Conservation (phyloP, 2,113 vertebrate genomes). For the Colossoma macropomum region DNA sequence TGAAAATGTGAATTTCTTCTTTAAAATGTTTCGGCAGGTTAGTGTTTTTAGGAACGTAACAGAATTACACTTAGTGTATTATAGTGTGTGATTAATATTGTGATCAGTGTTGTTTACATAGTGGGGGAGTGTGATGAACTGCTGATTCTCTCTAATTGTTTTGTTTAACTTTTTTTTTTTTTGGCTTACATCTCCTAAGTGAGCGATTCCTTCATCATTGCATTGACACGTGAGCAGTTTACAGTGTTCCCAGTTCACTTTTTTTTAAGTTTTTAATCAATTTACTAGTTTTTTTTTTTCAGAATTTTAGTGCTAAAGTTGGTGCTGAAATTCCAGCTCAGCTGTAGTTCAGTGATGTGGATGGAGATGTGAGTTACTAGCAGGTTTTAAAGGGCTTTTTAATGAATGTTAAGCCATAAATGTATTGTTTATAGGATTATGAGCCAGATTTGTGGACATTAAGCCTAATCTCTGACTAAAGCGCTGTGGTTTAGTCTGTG, state of each 20-base stretch:
- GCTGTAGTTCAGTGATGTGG: background rate
- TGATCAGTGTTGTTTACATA: slow-evolving; percentile 4
- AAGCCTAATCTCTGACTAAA: too few species aligned
- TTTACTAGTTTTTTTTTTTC: background rate
- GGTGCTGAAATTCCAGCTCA: background rate
- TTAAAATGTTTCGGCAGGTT: background rate
- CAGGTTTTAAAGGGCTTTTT: too few species aligned
- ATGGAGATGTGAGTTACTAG: too few species aligned
- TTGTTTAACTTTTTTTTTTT: background rate
- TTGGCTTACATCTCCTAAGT: background rate
- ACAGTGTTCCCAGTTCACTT: background rate
- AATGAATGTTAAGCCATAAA: too few species aligned
- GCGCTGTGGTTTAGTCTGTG: too few species aligned
- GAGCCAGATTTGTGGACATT: too few species aligned
- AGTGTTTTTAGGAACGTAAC: background rate
- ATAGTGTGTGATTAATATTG: background rate
- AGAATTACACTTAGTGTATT: background rate
- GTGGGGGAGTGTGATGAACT: background rate
- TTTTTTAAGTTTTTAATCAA: background rate
- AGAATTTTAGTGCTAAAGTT: too few species aligned
- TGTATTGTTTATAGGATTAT: too few species aligned
- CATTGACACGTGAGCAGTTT: background rate
- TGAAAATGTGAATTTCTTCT: background rate
- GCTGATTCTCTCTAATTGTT: background rate
- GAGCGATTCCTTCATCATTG: background rate